These are phyloP conservation scores for Cepphus grylle DNA, from an alignment of 2,113 vertebrate genomes.

Conservation along the genomic window DNA sequence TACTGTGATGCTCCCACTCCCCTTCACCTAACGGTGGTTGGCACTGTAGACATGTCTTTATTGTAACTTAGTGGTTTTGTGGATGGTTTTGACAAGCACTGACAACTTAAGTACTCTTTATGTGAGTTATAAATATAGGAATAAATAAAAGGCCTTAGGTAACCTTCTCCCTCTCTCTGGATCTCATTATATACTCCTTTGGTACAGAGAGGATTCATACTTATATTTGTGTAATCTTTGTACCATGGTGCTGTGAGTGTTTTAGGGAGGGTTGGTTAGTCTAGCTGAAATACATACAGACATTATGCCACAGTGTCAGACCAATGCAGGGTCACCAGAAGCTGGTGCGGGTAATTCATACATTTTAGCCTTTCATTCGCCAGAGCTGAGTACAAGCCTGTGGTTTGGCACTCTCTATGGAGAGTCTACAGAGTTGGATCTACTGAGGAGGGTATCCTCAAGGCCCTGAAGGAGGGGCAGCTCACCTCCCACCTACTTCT, in stretches of 20 bases:
- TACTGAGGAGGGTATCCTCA: neutral
- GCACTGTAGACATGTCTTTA: neutral
- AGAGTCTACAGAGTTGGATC: neutral
- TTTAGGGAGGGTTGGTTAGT: neutral
- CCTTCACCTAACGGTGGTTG: neutral
- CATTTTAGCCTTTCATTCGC: accelerated
- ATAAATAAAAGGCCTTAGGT: neutral
- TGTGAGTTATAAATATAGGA: neutral
- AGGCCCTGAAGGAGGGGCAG: neutral
- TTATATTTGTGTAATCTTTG: neutral
- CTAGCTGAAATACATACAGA: neutral
- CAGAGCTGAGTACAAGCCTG: neutral
- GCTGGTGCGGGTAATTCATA: neutral
- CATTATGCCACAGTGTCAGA: neutral
- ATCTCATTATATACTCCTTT: neutral
- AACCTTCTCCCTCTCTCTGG: neutral
- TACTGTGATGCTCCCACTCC: neutral
- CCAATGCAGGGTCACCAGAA: accelerated
- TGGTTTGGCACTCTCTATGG: neutral
- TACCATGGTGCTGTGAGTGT: neutral
- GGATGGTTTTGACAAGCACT: neutral
- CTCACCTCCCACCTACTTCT: neutral
- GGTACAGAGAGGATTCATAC: neutral
- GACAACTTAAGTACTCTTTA: neutral
- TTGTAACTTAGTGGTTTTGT: neutral